phyloP scores from a whole-genome alignment of 2,797 vertebrate species.

The Onychomys torridus region DNA sequence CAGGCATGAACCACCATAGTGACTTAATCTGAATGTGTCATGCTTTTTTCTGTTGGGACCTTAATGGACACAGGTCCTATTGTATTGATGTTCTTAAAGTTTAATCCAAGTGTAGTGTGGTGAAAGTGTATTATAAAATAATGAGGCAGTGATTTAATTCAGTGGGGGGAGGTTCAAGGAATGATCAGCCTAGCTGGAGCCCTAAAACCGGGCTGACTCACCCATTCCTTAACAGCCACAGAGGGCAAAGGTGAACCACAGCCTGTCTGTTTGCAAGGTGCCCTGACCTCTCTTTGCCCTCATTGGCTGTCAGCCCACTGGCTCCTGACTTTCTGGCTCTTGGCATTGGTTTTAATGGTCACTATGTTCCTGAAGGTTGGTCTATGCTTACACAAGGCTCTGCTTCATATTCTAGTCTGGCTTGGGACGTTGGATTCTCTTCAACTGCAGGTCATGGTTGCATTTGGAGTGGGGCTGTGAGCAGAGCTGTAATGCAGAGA shows the following conservation, averaged over 20 bases:
- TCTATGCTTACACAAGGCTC: neutral
- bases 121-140: neutral
- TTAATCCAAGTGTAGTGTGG: neutral
- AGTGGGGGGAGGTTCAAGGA: neutral
- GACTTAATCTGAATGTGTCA: neutral
- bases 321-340: constrained; percentile 30
- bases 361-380: neutral
- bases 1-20: too few relatives aligned
- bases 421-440: neutral
- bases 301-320: neutral
- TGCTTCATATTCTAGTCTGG: neutral
- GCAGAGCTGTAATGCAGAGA: neutral
- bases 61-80: neutral
- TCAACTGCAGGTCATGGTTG: neutral
- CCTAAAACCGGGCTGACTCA: neutral
- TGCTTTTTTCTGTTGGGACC: neutral
- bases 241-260: constrained; percentile 34
- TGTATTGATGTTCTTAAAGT: neutral
- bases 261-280: neutral
- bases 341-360: neutral
- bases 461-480: neutral
- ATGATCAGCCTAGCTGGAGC: neutral
- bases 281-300: neutral
- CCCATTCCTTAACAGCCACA: neutral
- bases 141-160: neutral